phyloP scores from a whole-genome alignment of 2,797 vertebrate species.

The Mus caroli region DNA sequence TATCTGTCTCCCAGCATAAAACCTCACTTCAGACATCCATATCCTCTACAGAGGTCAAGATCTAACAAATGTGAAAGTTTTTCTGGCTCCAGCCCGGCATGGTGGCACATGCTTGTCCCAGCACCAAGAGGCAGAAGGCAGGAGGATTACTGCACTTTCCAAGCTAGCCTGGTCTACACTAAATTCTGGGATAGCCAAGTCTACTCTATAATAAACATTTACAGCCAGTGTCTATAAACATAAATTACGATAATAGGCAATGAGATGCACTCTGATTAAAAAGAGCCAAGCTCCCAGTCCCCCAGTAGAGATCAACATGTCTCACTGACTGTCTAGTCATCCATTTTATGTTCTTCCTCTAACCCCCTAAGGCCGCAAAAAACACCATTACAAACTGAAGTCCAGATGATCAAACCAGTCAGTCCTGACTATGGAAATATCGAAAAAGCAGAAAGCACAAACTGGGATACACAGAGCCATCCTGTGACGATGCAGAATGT shows the following conservation, averaged over 20 bases:
- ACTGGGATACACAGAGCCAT: neutral
- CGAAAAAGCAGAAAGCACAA: conserved; percentile 8
- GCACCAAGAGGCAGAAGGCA: neutral
- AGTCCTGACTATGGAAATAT: neutral
- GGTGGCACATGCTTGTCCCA: neutral
- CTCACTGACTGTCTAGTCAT: conserved; percentile 17
- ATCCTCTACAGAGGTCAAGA: conserved; percentile 27
- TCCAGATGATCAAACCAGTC: conserved; percentile 19
- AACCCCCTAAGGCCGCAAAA: neutral
- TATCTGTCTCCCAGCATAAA: conserved; percentile 31
- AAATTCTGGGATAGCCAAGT: neutral
- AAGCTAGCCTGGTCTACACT: neutral
- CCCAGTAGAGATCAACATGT: conserved; percentile 10
- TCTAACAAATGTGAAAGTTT: conserved; percentile 1
- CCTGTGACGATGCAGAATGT: conserved; percentile 20
- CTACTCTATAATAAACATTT: neutral
- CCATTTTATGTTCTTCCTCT: conserved; percentile 31
- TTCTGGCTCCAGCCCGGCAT: neutral
- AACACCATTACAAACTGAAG: neutral
- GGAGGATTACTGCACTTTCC: neutral
- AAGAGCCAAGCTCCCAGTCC: conserved; percentile 36
- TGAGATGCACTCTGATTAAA: conserved; percentile 12
- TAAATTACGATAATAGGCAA: conserved; percentile 19
- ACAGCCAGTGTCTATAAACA: conserved; percentile 33
- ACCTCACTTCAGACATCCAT: conserved; percentile 2